Evolutionary conservation across 1,140 invertebrate genomes (phyloP).

Genomic region (Tyrophagus putrescentiae): DNA sequence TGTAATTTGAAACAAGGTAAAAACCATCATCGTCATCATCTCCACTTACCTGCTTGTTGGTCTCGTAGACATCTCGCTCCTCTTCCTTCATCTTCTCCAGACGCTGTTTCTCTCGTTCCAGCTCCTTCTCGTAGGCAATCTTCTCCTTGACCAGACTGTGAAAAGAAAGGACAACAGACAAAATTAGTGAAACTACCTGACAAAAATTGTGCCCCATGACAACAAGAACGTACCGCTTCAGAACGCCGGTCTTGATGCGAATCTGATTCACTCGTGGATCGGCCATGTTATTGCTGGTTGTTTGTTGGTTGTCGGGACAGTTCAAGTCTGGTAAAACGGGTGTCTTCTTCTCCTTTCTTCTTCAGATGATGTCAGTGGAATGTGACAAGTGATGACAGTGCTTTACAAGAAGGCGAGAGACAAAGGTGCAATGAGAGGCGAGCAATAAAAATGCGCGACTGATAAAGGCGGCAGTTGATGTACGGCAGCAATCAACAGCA

Average conservation of each 20-base stretch:
- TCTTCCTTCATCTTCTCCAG: conserved; percentile 23
- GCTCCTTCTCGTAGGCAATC: conserved; percentile 25
- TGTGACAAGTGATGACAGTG: too few species aligned
- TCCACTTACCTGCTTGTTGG: conserved; percentile 23
- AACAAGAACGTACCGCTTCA: conserved; percentile 24
- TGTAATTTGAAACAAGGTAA: neutral
- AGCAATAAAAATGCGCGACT: too few species aligned
- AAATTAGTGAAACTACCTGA: neutral
- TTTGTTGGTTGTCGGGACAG: too few species aligned
- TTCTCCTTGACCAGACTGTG: conserved; percentile 24
- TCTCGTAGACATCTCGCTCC: conserved; percentile 22
- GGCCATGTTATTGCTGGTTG: too few species aligned
- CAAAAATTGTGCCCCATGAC: neutral
- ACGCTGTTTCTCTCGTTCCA: conserved; percentile 20
- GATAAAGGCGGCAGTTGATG: too few species aligned
- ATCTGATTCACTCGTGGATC: conserved; percentile 26
- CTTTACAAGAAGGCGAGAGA: too few species aligned
- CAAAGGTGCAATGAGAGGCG: too few species aligned
- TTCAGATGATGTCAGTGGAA: too few species aligned
- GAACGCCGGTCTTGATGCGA: conserved; percentile 24
- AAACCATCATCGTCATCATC: neutral
- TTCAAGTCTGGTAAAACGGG: too few species aligned
- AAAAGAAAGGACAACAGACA: conserved; percentile 1
- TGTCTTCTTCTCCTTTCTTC: too few species aligned
- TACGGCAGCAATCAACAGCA: too few species aligned